These are phyloP conservation scores for Alloplasta piceator DNA, from an alignment of 2,888 invertebrate species.

Conservation along the genomic window DNA sequence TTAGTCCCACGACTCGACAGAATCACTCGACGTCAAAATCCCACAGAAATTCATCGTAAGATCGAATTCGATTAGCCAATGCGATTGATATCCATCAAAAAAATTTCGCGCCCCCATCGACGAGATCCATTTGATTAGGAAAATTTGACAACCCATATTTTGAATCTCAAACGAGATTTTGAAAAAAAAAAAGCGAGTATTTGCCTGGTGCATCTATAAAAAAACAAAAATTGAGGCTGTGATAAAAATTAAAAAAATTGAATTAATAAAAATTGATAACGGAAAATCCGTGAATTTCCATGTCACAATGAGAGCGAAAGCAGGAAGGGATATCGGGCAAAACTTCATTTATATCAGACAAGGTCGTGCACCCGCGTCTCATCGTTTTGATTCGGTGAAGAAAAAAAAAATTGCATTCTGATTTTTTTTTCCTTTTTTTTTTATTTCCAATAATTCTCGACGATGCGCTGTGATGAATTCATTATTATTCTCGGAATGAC, in stretches of 20 bases:
- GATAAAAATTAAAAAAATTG: constrained; percentile 66
- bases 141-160: too few species aligned
- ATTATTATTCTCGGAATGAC: constrained; percentile 46
- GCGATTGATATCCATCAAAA: too few species aligned
- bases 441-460: constrained; percentile 24
- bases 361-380: constrained; percentile 59
- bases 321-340: constrained; percentile 42
- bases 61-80: too few species aligned
- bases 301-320: constrained; percentile 25
- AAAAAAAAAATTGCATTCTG: constrained; percentile 18
- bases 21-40: constrained; percentile 12
- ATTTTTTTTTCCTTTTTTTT: constrained; percentile 21
- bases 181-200: neutral
- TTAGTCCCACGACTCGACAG: constrained; percentile 8
- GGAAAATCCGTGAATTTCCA: constrained; percentile 57
- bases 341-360: constrained; percentile 56
- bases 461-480: constrained; percentile 42
- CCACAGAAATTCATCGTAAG: neutral
- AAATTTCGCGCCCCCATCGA: too few species aligned
- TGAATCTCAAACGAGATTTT: neutral
- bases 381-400: constrained; percentile 49
- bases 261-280: neutral
- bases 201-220: neutral
- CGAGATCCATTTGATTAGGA: too few species aligned
- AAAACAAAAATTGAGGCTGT: constrained; percentile 71